Conservation (phyloP, 2,888 invertebrate genomes). For the Onchidella celtica region DNA sequence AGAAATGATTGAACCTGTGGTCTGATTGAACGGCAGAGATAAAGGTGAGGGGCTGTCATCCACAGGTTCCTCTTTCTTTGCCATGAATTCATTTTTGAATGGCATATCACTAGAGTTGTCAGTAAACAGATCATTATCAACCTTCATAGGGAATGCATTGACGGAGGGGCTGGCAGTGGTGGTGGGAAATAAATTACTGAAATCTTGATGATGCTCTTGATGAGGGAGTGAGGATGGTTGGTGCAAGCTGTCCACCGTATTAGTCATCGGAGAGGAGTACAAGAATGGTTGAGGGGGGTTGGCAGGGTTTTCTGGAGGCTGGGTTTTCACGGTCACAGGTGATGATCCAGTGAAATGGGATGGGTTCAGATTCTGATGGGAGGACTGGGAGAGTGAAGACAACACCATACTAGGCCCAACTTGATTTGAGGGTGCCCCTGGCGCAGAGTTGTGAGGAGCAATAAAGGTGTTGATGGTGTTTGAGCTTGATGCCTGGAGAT, state of each 20-base stretch:
- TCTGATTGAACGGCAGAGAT: not conserved
- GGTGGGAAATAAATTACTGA: conserved; percentile 1
- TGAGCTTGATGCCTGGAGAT: not conserved
- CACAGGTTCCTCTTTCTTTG: not conserved
- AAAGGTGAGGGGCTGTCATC: not conserved
- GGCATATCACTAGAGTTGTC: not conserved
- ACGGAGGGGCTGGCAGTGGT: not conserved
- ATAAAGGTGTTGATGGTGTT: not conserved
- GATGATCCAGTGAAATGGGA: not conserved
- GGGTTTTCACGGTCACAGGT: not conserved
- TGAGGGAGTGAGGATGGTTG: not conserved
- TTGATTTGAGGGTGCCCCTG: not conserved
- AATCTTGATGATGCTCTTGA: not conserved
- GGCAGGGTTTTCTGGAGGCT: not conserved
- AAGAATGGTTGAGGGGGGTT: conserved; percentile 7
- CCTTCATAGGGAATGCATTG: conserved; percentile 24
- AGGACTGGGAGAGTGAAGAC: conserved; percentile 8
- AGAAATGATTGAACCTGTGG: no score
- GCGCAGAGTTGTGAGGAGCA: not conserved
- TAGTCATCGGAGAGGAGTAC: conserved; percentile 9
- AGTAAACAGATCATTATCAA: conserved; percentile 18
- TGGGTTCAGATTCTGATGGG: conserved; percentile 14
- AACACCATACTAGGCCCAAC: not conserved
- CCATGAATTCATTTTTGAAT: conserved; percentile 1
- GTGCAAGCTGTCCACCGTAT: not conserved